These are phyloP conservation scores for Tauraco hartlaubi DNA, from an alignment of 2,797 vertebrate genomes.

Conservation along the genomic window DNA sequence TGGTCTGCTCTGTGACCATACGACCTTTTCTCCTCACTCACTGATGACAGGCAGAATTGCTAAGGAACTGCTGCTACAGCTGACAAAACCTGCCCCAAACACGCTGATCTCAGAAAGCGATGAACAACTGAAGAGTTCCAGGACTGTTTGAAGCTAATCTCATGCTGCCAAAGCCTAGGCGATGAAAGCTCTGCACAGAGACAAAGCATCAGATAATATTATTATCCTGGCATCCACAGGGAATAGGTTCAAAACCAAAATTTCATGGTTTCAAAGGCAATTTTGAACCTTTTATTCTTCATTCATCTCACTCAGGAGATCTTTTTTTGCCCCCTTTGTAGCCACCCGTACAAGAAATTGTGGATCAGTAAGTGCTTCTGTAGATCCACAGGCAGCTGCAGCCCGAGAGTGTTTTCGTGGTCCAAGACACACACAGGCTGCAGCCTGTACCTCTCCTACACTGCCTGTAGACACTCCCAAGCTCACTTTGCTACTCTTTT, in stretches of 20 bases:
- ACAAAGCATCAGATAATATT: not conserved
- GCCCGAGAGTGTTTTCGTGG: not conserved
- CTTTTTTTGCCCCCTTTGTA: not conserved
- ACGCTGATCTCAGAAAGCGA: not conserved
- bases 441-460: not conserved
- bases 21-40: not conserved
- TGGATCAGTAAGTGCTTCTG: not conserved
- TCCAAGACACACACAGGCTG: not conserved
- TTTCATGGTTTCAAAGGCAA: not conserved
- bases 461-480: not conserved
- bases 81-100: not conserved
- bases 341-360: not conserved
- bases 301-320: not conserved
- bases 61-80: not conserved
- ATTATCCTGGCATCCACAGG: not conserved
- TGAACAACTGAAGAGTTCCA: not conserved
- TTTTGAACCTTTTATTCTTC: not conserved
- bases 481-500: not conserved
- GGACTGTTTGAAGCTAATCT: not conserved
- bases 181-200: accelerated
- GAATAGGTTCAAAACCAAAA: not conserved
- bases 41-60: not conserved
- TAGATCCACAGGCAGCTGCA: not conserved
- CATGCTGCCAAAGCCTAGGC: not conserved
- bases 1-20: not conserved